Evolutionary conservation across 2,888 invertebrate species (phyloP).

Genomic region (Papilio elwesi): DNA sequence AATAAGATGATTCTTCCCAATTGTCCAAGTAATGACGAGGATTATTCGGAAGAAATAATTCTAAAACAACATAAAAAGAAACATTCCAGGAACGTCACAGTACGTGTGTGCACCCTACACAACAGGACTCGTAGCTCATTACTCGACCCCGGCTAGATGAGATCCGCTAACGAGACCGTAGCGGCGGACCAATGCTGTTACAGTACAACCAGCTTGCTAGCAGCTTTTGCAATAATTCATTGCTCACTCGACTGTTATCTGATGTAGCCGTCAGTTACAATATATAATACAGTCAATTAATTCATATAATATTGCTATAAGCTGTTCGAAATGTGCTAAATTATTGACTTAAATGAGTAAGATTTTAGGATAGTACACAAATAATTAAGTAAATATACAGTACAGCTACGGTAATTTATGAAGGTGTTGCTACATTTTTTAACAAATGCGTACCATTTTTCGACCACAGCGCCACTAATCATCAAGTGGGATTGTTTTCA

Average conservation of each 20-base stretch:
- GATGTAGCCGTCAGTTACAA: conserved; percentile 2
- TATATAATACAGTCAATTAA: neutral
- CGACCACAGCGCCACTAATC: no score
- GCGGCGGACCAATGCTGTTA: conserved; percentile 22
- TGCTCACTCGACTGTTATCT: neutral
- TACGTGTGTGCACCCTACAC: neutral
- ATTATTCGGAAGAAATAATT: neutral
- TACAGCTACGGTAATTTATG: no score
- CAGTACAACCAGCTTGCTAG: conserved; percentile 5
- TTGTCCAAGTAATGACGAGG: no score
- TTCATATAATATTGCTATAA: neutral
- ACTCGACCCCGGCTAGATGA: conserved; percentile 36
- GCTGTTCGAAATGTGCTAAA: neutral
- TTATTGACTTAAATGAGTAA: neutral
- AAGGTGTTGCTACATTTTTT: no score
- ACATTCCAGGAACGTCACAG: neutral
- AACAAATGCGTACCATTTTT: no score
- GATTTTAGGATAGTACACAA: no score
- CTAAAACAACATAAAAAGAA: neutral
- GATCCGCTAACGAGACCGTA: conserved; percentile 34
- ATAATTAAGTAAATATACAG: no score
- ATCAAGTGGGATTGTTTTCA: no score
- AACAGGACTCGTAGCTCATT: conserved; percentile 27
- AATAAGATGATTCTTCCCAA: no score
- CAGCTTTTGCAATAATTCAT: conserved; percentile 23